Conservation (phyloP, 2,113 vertebrate genomes). For the Pitta sordida region DNA sequence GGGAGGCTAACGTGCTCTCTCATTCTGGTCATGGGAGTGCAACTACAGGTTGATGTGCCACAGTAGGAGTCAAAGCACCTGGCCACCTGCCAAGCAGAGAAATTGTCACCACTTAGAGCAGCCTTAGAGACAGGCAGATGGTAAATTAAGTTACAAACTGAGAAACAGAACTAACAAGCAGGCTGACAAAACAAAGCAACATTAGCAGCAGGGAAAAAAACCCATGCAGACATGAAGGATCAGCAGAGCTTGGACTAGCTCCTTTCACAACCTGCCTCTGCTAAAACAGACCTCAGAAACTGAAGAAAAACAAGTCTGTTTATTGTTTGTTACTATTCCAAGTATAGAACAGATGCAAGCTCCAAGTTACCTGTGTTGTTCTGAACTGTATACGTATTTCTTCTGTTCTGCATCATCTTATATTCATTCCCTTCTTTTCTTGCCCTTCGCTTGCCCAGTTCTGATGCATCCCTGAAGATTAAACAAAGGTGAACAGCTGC, state of each 20-base stretch:
- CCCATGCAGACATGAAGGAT: neutral
- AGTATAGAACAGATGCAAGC: neutral
- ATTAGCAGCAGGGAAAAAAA: neutral
- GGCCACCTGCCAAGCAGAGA: conserved; percentile 44
- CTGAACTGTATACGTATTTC: conserved; percentile 79
- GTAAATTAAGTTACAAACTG: conserved; percentile 58
- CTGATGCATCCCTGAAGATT: conserved; percentile 80
- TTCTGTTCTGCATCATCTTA: conserved; percentile 87
- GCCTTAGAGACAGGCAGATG: conserved; percentile 45
- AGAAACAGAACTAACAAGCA: conserved; percentile 39
- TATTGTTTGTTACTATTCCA: neutral
- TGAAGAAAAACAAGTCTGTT: neutral
- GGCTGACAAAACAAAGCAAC: conserved; percentile 35
- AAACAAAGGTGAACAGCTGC: conserved; percentile 31
- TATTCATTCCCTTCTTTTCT: conserved; percentile 92
- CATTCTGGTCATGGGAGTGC: neutral
- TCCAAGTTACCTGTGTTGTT: conserved; percentile 83
- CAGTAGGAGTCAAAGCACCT: conserved; percentile 45
- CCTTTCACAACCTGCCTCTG: neutral
- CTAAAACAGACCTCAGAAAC: neutral
- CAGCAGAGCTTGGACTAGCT: neutral
- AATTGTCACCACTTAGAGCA: conserved; percentile 22
- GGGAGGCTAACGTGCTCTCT: conserved; percentile 37
- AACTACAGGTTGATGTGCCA: conserved; percentile 27
- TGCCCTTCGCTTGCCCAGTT: conserved; percentile 72